phyloP scores from a whole-genome alignment of 2,888 invertebrate genomes.

The Cantharis flavilabris region DNA sequence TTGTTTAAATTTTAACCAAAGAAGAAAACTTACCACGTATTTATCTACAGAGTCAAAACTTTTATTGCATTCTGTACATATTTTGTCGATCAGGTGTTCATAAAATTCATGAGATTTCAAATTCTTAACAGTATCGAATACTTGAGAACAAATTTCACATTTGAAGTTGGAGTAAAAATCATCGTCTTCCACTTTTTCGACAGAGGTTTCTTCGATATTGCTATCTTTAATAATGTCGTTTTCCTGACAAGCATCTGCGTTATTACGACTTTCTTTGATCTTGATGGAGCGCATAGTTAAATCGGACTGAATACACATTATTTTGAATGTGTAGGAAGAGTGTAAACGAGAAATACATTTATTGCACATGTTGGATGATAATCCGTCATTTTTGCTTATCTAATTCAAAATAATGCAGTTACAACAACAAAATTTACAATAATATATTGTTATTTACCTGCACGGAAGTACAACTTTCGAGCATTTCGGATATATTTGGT shows the following conservation, averaged over 20 bases:
- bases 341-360: slow-evolving; percentile 56
- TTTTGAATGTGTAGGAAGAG: slow-evolving; percentile 57
- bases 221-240: background rate
- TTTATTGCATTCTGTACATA: slow-evolving; percentile 9
- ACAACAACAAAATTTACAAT: background rate
- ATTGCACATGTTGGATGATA: slow-evolving; percentile 57
- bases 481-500: slow-evolving; percentile 54
- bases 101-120: slow-evolving; percentile 8
- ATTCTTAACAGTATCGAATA: background rate
- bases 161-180: background rate
- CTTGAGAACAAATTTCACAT: slow-evolving; percentile 1
- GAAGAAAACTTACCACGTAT: slow-evolving; percentile 1
- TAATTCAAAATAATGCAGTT: background rate
- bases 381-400: slow-evolving; percentile 54
- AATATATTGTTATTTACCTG: slow-evolving; percentile 48
- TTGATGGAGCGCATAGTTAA: slow-evolving; percentile 33
- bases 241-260: background rate
- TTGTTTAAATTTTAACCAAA: slow-evolving; percentile 4
- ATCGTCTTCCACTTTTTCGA: background rate
- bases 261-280: background rate
- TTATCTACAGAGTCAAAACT: slow-evolving; percentile 12
- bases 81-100: background rate
- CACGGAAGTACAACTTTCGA: slow-evolving; percentile 56
- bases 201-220: background rate
- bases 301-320: slow-evolving; percentile 57